phyloP scores from a whole-genome alignment of 2,888 invertebrate species.

The Sarcophaga variegata region DNA sequence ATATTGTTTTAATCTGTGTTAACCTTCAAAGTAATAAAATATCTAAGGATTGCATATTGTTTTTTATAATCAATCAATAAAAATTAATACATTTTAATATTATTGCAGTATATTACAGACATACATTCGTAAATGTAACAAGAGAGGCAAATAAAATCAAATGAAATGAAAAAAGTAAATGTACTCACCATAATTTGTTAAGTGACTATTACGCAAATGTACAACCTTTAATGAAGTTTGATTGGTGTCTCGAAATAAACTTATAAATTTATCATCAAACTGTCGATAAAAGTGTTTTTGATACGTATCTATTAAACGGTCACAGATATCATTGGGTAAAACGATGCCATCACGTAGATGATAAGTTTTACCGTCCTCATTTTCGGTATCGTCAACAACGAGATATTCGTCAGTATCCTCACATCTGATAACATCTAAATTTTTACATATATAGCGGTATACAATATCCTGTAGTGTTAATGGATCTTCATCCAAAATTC shows the following conservation, averaged over 20 bases:
- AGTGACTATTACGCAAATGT: slow-evolving; percentile 86
- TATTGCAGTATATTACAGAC: not conserved
- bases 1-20: not conserved
- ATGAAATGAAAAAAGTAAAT: not conserved
- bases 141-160: not conserved
- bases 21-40: not conserved
- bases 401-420: slow-evolving; percentile 72
- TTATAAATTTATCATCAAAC: slow-evolving; percentile 87
- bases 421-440: slow-evolving; percentile 79
- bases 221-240: slow-evolving; percentile 87
- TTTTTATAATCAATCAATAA: not conserved
- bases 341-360: slow-evolving; percentile 84
- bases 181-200: slow-evolving; percentile 86
- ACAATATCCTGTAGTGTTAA: slow-evolving; percentile 80
- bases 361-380: slow-evolving; percentile 76
- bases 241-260: slow-evolving; percentile 87
- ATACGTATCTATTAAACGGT: slow-evolving; percentile 82
- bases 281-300: slow-evolving; percentile 81
- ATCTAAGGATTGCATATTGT: not conserved
- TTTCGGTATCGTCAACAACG: slow-evolving; percentile 63
- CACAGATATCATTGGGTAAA: slow-evolving; percentile 88
- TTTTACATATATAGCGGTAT: slow-evolving; percentile 80
- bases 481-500: slow-evolving; percentile 81
- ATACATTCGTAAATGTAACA: not conserved
- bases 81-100: not conserved